Percentiles rank a stretch among this genome's conserved stretches.
Conservation (phyloP, 2,113 vertebrate genomes). For the Sylvicapra grimmia region DNA sequence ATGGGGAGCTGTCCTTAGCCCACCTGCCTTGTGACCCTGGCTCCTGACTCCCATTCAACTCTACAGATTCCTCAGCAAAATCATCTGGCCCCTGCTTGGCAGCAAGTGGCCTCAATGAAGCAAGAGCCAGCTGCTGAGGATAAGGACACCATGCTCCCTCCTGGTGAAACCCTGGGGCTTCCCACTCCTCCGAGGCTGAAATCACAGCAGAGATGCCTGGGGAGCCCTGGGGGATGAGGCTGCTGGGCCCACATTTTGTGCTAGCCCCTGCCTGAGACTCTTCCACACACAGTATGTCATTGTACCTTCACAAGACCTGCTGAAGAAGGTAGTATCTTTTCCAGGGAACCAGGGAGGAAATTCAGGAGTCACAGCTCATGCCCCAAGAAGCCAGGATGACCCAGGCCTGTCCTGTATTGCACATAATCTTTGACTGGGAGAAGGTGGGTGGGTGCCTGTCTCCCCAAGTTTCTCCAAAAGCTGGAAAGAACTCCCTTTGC, state of each 20-base stretch:
- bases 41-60: background rate
- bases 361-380: background rate
- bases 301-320: background rate
- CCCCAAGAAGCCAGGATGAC: background rate
- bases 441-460: background rate
- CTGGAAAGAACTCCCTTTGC: background rate
- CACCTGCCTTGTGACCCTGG: background rate
- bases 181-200: background rate
- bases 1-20: background rate
- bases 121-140: background rate
- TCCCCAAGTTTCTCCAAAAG: background rate
- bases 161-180: background rate
- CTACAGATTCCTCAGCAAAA: background rate
- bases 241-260: too few relatives aligned
- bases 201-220: background rate
- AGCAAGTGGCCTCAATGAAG: rapidly evolving
- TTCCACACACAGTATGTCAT: too few relatives aligned
- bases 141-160: background rate
- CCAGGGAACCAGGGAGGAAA: background rate
- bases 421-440: background rate
- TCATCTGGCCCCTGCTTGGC: background rate
- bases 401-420: background rate
- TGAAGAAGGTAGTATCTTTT: background rate
- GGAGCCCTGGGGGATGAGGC: background rate
- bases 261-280: background rate